Conservation (phyloP, 2,888 invertebrate species). For the Colletes collaris region DNA sequence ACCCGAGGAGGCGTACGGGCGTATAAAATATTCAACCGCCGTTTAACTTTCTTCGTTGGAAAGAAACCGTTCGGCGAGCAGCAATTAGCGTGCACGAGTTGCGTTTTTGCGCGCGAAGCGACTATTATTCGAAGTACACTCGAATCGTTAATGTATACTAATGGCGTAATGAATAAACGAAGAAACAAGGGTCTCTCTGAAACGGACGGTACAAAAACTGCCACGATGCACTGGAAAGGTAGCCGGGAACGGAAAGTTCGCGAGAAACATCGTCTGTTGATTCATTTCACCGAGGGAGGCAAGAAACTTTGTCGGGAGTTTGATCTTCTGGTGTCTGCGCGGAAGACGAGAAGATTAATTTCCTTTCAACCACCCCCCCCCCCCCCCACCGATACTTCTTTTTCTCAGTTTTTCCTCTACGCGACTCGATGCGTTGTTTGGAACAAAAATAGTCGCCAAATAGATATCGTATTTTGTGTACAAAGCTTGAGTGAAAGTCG, state of each 20-base stretch:
- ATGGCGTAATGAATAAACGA: slow-evolving; percentile 45
- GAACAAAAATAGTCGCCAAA: neutral
- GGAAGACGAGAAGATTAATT: slow-evolving; percentile 31
- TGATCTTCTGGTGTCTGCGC: slow-evolving; percentile 11
- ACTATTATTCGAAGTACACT: neutral
- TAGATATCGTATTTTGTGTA: too few relatives aligned
- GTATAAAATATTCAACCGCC: neutral
- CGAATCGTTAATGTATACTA: slow-evolving; percentile 33
- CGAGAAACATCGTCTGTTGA: neutral
- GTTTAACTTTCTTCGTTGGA: slow-evolving; percentile 9
- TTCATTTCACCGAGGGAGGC: neutral
- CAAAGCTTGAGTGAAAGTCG: too few relatives aligned
- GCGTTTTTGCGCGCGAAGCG: slow-evolving; percentile 6
- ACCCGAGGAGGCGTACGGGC: too few relatives aligned
- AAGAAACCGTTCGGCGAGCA: neutral
- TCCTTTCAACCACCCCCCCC: slow-evolving; percentile 4
- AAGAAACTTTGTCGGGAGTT: slow-evolving; percentile 29
- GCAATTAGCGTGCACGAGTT: slow-evolving; percentile 8
- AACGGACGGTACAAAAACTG: slow-evolving; percentile 4
- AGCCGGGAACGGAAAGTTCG: slow-evolving; percentile 7
- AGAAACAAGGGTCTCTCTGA: slow-evolving; percentile 2
- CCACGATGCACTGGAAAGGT: neutral
- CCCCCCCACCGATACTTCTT: neutral
- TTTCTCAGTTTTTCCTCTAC: neutral
- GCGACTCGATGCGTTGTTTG: neutral